phyloP scores from a whole-genome alignment of 2,113 vertebrate genomes.

The Rhadina sibilatrix region DNA sequence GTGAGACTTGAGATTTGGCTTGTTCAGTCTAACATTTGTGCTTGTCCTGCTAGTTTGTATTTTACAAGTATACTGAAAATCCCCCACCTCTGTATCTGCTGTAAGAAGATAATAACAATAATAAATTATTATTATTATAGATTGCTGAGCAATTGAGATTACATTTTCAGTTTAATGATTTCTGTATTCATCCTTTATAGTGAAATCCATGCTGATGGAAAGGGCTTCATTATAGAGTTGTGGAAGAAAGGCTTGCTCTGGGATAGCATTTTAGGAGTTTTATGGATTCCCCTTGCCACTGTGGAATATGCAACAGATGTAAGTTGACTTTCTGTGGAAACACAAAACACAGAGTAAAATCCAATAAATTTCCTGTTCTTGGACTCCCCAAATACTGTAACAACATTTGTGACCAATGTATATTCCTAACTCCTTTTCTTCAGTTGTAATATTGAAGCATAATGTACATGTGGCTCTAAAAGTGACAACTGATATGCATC shows the following conservation, averaged over 20 bases:
- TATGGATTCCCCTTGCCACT: slow-evolving; percentile 66
- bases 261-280: slow-evolving; percentile 64
- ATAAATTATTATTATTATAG: not conserved
- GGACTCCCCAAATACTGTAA: not conserved
- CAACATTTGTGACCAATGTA: not conserved
- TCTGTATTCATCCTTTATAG: slow-evolving; percentile 25
- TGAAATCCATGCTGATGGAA: slow-evolving; percentile 60
- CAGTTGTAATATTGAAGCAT: not conserved
- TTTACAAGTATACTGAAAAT: not conserved
- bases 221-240: slow-evolving; percentile 64
- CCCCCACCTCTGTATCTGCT: not conserved
- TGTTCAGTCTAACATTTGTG: not conserved
- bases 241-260: slow-evolving; percentile 71
- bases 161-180: not conserved
- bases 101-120: not conserved
- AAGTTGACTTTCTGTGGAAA: slow-evolving; percentile 14
- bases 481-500: not conserved
- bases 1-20: not conserved
- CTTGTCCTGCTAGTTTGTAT: not conserved
- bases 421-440: not conserved
- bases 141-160: not conserved
- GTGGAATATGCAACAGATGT: slow-evolving; percentile 61
- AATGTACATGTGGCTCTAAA: not conserved
- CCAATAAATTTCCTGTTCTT: not conserved
- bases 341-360: not conserved